phyloP scores from a whole-genome alignment of 2,113 vertebrate genomes.

The Ardeotis arabs region DNA sequence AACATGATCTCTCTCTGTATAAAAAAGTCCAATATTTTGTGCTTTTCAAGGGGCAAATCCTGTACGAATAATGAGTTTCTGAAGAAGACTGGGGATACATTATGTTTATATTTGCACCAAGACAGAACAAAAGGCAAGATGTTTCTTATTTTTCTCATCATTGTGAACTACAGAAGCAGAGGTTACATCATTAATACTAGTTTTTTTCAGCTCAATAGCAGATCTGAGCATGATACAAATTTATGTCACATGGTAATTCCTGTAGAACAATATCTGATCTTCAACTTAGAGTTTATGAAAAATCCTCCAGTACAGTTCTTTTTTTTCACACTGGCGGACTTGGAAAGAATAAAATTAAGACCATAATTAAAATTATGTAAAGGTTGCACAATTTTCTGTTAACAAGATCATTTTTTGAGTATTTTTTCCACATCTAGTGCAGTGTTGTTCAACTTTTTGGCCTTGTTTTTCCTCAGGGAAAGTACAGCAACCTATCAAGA shows the following conservation, averaged over 20 bases:
- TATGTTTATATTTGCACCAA: background rate
- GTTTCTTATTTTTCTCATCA: background rate
- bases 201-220: background rate
- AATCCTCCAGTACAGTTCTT: background rate
- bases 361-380: background rate
- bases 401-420: conserved; percentile 22
- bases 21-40: background rate
- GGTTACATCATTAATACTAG: background rate
- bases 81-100: background rate
- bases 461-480: conserved; percentile 1
- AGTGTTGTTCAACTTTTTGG: background rate
- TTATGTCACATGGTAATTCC: background rate
- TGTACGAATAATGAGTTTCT: background rate
- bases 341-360: conserved; percentile 3
- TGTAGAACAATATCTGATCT: background rate
- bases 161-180: background rate
- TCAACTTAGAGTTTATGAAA: background rate
- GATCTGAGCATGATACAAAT: background rate
- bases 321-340: background rate
- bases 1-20: background rate
- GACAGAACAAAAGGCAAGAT: background rate
- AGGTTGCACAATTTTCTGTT: background rate
- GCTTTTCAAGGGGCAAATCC: background rate
- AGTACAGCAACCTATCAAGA: background rate
- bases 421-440: background rate